These are phyloP conservation scores for Synergus gifuensis DNA, from an alignment of 2,888 invertebrate genomes.

Conservation along the genomic window DNA sequence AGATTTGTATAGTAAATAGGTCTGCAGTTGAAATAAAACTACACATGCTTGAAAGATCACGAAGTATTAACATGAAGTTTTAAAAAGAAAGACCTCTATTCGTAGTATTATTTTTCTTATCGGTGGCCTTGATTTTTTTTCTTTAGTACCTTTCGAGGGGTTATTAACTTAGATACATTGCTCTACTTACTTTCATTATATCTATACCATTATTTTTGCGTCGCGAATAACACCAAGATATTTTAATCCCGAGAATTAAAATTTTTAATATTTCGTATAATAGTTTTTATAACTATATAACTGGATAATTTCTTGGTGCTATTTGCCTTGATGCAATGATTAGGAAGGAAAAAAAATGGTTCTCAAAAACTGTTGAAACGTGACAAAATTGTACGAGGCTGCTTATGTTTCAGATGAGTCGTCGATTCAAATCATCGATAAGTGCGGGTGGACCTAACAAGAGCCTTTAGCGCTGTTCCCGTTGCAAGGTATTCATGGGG, in stretches of 20 bases:
- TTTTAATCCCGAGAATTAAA: not conserved
- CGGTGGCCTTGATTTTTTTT: constrained; percentile 23
- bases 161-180: not conserved
- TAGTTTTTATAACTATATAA: not conserved
- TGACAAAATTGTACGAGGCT: constrained; percentile 76
- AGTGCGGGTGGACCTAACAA: constrained; percentile 73
- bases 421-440: constrained; percentile 74
- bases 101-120: constrained; percentile 37
- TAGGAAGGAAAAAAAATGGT: constrained; percentile 16
- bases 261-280: too few relatives aligned
- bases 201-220: not conserved
- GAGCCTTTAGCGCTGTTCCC: constrained; percentile 76
- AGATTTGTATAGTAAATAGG: constrained; percentile 73
- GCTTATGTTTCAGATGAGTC: constrained; percentile 78
- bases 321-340: not conserved
- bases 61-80: constrained; percentile 49
- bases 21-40: constrained; percentile 72
- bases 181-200: constrained; percentile 3
- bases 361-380: constrained; percentile 8
- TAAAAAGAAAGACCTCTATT: constrained; percentile 64
- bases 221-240: constrained; percentile 25
- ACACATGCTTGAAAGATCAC: constrained; percentile 65
- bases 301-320: constrained; percentile 12
- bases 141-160: not conserved
- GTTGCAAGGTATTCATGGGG: constrained; percentile 78